A percentile compares a stretch with the other conserved stretches of the same genome.
Evolutionary conservation across 2,113 vertebrate genomes (phyloP).

Genomic region (Eulemur rufifrons): DNA sequence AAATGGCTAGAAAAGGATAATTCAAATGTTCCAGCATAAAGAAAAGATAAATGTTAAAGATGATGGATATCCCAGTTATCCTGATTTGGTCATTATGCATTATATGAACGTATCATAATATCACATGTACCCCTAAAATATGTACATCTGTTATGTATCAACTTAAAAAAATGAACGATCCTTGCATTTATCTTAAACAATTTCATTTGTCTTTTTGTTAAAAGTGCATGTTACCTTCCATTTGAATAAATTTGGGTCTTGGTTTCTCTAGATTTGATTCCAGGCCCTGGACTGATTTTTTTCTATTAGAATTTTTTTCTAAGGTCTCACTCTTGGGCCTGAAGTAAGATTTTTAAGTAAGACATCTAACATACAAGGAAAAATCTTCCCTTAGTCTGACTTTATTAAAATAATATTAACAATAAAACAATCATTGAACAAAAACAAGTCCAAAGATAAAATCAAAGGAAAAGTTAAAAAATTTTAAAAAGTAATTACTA

Average conservation of each 20-base stretch:
- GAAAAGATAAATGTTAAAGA: neutral
- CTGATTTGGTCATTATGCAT: neutral
- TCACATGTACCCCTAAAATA: neutral
- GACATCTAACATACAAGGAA: neutral
- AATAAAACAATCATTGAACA: neutral
- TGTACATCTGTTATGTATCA: neutral
- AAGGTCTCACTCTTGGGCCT: no score
- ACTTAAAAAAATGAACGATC: neutral
- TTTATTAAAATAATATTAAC: neutral
- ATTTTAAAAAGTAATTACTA: neutral
- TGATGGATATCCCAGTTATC: neutral
- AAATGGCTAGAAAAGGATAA: neutral
- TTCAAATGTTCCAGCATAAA: neutral
- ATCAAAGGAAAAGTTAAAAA: neutral
- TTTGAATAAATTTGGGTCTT: constrained; percentile 4
- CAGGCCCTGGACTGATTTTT: neutral
- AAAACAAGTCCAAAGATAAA: neutral
- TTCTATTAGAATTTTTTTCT: no score
- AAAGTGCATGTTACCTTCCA: neutral
- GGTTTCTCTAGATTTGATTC: neutral
- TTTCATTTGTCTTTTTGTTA: neutral
- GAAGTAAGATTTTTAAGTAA: neutral
- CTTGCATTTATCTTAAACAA: neutral
- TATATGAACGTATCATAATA: neutral
- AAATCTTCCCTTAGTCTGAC: neutral